Evolutionary conservation across 2,888 invertebrate genomes (phyloP).

Genomic region (Mantis religiosa): DNA sequence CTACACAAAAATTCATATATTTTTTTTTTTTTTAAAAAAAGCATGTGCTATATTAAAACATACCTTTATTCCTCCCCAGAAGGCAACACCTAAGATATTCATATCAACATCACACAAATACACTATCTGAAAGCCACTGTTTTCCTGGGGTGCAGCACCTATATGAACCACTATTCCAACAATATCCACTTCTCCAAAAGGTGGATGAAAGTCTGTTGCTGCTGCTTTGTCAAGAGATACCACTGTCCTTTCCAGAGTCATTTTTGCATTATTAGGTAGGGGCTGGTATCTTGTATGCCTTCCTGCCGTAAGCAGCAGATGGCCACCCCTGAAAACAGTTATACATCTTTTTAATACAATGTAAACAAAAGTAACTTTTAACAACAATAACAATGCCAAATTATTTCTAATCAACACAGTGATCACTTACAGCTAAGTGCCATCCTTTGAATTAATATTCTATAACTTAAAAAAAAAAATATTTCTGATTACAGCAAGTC

Average conservation of each 20-base stretch:
- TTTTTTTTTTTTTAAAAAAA: not conserved
- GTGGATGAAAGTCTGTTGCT: constrained; percentile 42
- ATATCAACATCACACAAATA: constrained; percentile 55
- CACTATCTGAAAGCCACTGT: constrained; percentile 49
- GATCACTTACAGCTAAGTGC: too few species aligned
- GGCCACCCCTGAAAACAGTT: constrained; percentile 46
- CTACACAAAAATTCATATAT: not conserved
- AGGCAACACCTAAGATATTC: constrained; percentile 52
- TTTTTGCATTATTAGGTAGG: constrained; percentile 34
- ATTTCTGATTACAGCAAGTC: too few species aligned
- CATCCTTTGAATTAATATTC: too few species aligned
- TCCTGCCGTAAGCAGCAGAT: constrained; percentile 54
- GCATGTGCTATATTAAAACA: not conserved
- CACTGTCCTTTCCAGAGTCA: constrained; percentile 31
- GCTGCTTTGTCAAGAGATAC: constrained; percentile 49
- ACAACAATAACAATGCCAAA: not conserved
- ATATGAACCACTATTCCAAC: constrained; percentile 62
- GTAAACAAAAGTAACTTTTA: not conserved
- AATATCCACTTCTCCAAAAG: constrained; percentile 69
- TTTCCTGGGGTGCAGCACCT: constrained; percentile 46
- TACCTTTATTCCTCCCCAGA: constrained; percentile 52
- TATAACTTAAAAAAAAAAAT: too few species aligned
- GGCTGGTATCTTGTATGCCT: constrained; percentile 49
- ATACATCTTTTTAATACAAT: constrained; percentile 33
- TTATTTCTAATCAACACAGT: too few species aligned